Percentiles rank a stretch among this genome's conserved stretches.
phyloP scores from a whole-genome alignment of 2,797 vertebrate genomes.

The Odontamblyopus lacepedii region DNA sequence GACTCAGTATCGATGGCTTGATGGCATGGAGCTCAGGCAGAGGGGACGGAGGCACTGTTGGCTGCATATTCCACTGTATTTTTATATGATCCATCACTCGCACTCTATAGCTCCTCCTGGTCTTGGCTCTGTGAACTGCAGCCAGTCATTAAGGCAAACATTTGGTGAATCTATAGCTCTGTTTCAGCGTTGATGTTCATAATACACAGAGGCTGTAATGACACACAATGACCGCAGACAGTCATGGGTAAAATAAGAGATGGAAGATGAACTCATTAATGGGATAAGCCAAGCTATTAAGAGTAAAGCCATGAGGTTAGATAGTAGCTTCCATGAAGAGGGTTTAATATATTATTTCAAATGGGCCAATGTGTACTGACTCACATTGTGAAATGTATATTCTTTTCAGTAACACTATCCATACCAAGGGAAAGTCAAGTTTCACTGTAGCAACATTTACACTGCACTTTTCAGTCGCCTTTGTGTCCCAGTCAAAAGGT shows the following conservation, averaged over 20 bases:
- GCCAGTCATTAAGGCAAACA: conserved; percentile 72
- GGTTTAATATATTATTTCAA: conserved; percentile 15
- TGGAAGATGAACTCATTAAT: conserved; percentile 44
- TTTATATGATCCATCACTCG: conserved; percentile 52
- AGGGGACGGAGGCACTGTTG: conserved; percentile 50
- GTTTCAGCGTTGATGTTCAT: conserved; percentile 55
- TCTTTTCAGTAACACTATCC: not conserved
- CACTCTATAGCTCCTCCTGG: conserved; percentile 33
- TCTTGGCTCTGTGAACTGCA: conserved; percentile 49
- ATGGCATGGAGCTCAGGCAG: conserved; percentile 53
- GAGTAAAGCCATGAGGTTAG: conserved; percentile 39
- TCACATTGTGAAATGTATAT: not conserved
- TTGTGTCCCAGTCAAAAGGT: too few species aligned
- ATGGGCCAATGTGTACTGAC: not conserved
- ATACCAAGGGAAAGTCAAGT: too few species aligned
- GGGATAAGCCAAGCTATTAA: conserved; percentile 62
- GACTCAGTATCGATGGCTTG: conserved; percentile 62
- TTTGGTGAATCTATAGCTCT: conserved; percentile 63
- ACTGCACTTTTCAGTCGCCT: too few species aligned
- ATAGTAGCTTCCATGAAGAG: conserved; percentile 35
- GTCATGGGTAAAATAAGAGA: conserved; percentile 34
- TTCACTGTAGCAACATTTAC: too few species aligned
- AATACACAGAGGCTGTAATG: conserved; percentile 60
- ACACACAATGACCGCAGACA: conserved; percentile 60
- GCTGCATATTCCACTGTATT: conserved; percentile 55